These are phyloP conservation scores for Pedionomus torquatus DNA, from an alignment of 2,113 vertebrate genomes.

Conservation along the genomic window DNA sequence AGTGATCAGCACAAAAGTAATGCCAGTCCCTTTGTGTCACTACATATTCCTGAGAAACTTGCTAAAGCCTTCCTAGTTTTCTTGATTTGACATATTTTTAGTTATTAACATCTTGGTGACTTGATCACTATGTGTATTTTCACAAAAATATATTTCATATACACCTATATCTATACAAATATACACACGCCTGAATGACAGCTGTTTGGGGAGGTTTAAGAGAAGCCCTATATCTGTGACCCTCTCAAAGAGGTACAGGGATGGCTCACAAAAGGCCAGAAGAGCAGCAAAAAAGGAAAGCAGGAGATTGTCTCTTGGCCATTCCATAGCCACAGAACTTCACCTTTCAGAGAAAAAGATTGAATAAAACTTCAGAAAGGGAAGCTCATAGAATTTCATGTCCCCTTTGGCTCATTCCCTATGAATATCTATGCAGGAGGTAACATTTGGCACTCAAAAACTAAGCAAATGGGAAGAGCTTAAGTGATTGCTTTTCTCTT, in stretches of 20 bases:
- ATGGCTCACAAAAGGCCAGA: not conserved
- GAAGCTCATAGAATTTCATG: conserved; percentile 1
- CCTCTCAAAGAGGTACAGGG: not conserved
- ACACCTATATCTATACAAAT: not conserved
- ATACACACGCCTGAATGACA: accelerated
- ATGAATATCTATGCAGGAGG: conserved; percentile 47
- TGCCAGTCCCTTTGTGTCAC: not conserved
- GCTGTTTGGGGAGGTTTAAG: not conserved
- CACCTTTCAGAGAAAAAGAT: not conserved
- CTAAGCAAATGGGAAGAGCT: conserved; percentile 52
- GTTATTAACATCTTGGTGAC: not conserved
- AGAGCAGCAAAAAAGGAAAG: not conserved
- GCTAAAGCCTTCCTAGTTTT: not conserved
- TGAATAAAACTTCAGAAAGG: not conserved
- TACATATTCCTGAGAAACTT: not conserved
- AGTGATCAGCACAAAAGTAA: not conserved
- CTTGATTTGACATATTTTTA: not conserved
- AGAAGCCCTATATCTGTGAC: not conserved
- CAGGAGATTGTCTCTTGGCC: not conserved
- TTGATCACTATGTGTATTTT: not conserved
- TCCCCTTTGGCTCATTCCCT: not conserved
- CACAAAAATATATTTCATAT: not conserved
- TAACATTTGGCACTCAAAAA: conserved; percentile 55
- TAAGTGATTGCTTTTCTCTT: conserved; percentile 60
- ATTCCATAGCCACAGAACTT: not conserved